Percentiles rank a stretch among this genome's conserved stretches.
Evolutionary conservation across 2,113 vertebrate species (phyloP).

Genomic region (Donacobius atricapilla): DNA sequence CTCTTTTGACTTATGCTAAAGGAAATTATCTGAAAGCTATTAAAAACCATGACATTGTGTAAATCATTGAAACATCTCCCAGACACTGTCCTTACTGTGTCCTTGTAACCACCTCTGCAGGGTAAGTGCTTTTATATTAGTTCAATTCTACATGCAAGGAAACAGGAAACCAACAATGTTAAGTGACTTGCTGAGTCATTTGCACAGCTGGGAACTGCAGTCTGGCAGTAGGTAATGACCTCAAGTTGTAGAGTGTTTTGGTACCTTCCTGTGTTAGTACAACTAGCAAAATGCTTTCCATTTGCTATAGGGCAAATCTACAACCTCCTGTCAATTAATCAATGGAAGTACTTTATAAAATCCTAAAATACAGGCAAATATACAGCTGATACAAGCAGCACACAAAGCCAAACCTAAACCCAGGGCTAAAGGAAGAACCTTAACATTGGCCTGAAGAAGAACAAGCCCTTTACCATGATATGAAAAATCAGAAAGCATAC

Average conservation of each 20-base stretch:
- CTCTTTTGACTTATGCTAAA: neutral
- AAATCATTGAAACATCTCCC: neutral
- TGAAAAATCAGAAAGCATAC: neutral
- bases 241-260: neutral
- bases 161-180: neutral
- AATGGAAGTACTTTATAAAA: neutral
- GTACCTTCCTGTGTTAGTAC: neutral
- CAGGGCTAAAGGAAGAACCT: neutral
- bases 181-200: constrained; percentile 1
- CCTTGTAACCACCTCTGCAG: neutral
- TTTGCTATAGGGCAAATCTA: neutral
- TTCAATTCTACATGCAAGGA: neutral
- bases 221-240: neutral
- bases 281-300: neutral
- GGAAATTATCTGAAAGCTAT: neutral
- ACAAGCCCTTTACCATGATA: neutral
- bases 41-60: neutral
- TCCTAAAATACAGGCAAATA: neutral
- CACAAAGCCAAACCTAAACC: neutral
- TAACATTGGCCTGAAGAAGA: neutral
- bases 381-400: neutral
- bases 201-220: neutral
- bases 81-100: neutral
- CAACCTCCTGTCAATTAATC: neutral
- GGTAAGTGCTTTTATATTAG: neutral